A percentile compares a stretch with the other conserved stretches of the same genome.
Evolutionary conservation across 2,888 invertebrate species (phyloP).

Genomic region (Diarsia dahlii): DNA sequence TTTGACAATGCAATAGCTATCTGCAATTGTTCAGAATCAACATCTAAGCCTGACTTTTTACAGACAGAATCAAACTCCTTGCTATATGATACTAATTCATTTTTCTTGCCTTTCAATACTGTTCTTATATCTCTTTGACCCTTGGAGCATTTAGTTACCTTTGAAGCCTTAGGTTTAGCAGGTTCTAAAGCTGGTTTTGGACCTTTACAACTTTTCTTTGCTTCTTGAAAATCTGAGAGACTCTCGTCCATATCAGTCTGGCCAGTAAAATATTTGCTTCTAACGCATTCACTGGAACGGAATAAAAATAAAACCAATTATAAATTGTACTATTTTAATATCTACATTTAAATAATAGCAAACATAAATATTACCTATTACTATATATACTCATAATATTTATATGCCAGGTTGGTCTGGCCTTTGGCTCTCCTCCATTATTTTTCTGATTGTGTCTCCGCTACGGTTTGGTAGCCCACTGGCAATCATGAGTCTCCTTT

Average conservation of each 20-base stretch:
- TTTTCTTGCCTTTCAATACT: conserved; percentile 80
- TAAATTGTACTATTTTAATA: conserved; percentile 56
- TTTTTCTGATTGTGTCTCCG: conserved; percentile 73
- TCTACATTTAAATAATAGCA: conserved; percentile 48
- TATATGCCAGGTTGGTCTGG: conserved; percentile 80
- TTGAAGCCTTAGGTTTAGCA: conserved; percentile 70
- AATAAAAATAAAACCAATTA: conserved; percentile 79
- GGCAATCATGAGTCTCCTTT: conserved; percentile 83
- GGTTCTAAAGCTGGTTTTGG: conserved; percentile 73
- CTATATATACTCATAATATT: conserved; percentile 74
- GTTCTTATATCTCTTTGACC: conserved; percentile 85
- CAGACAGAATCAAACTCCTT: conserved; percentile 86
- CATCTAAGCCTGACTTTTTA: conserved; percentile 85
- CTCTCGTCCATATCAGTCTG: conserved; percentile 84
- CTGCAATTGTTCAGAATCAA: conserved; percentile 92
- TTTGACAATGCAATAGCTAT: conserved; percentile 93
- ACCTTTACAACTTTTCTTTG: conserved; percentile 75
- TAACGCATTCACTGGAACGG: conserved; percentile 69
- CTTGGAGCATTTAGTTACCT: conserved; percentile 72
- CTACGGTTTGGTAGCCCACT: conserved; percentile 77
- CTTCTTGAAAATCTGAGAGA: conserved; percentile 82
- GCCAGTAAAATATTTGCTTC: conserved; percentile 82
- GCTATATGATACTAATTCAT: conserved; percentile 82
- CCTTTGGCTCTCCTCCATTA: conserved; percentile 74
- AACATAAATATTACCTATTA: conserved; percentile 72